Conservation (phyloP, 1,140 invertebrate species). For the Drosophila triauraria region DNA sequence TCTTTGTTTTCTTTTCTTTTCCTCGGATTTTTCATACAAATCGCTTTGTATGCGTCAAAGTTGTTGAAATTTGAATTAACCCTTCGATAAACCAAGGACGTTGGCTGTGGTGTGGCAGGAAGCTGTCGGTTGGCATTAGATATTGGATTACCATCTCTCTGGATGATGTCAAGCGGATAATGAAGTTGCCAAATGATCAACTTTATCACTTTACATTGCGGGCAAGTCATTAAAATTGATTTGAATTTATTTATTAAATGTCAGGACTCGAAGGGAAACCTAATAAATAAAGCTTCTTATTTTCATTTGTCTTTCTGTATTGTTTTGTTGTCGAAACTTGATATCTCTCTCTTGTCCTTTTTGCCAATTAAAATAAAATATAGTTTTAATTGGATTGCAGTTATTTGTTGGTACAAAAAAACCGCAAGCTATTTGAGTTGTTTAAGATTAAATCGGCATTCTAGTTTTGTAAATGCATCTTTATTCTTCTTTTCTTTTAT, state of each 20-base stretch:
- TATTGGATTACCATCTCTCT: constrained; percentile 19
- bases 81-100: constrained; percentile 41
- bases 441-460: background rate
- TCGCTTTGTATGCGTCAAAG: constrained; percentile 63
- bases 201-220: background rate
- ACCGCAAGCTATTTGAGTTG: background rate
- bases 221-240: constrained; percentile 7
- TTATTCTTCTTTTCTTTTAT: background rate
- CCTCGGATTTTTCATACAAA: constrained; percentile 55
- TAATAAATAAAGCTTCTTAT: background rate
- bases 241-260: constrained; percentile 8
- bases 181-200: constrained; percentile 24
- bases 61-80: constrained; percentile 67
- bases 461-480: constrained; percentile 5
- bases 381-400: background rate
- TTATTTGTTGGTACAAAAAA: background rate
- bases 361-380: background rate
- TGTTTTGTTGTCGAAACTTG: background rate
- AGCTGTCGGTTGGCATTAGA: constrained; percentile 35
- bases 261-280: too few relatives aligned
- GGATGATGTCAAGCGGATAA: constrained; percentile 14
- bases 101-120: constrained; percentile 17
- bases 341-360: background rate
- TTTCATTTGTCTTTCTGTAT: background rate
- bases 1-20: constrained; percentile 44